phyloP scores from a whole-genome alignment of 1,140 invertebrate genomes.

The Drosophila micromelanica region DNA sequence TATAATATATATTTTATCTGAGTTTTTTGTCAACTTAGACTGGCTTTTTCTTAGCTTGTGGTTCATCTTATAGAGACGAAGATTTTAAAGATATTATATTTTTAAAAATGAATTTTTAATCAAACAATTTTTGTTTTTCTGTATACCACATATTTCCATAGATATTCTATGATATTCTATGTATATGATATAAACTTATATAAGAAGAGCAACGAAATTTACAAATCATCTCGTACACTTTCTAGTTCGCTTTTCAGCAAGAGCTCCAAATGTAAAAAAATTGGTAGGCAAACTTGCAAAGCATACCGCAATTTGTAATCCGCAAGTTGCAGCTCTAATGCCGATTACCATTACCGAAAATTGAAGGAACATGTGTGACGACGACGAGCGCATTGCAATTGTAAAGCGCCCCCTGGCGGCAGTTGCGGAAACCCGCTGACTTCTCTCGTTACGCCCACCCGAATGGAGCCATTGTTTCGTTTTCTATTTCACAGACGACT shows the following conservation, averaged over 20 bases:
- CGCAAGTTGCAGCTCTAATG: constrained; percentile 27
- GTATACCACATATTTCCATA: no score
- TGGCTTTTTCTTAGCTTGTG: no score
- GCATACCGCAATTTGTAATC: constrained; percentile 13
- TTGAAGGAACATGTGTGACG: constrained; percentile 78
- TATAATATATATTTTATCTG: no score
- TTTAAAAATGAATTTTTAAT: no score
- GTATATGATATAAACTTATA: no score
- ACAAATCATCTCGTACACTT: neutral
- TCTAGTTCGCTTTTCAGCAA: neutral
- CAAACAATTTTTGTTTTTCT: no score
- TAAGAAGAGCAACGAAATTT: no score
- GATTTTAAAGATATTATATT: no score
- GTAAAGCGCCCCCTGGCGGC: constrained; percentile 60
- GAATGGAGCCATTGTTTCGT: constrained; percentile 65
- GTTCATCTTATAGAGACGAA: no score
- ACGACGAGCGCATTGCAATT: constrained; percentile 42
- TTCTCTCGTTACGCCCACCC: constrained; percentile 22
- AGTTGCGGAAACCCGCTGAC: constrained; percentile 2
- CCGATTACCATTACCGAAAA: constrained; percentile 74
- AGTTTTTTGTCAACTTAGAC: no score
- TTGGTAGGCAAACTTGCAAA: constrained; percentile 21
- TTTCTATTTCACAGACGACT: constrained; percentile 81
- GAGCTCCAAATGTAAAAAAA: constrained; percentile 22
- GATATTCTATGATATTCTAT: no score